A percentile compares a stretch with the other conserved stretches of the same genome.
Conservation (phyloP, 2,797 vertebrate genomes). For the Odontamblyopus rebecca region DNA sequence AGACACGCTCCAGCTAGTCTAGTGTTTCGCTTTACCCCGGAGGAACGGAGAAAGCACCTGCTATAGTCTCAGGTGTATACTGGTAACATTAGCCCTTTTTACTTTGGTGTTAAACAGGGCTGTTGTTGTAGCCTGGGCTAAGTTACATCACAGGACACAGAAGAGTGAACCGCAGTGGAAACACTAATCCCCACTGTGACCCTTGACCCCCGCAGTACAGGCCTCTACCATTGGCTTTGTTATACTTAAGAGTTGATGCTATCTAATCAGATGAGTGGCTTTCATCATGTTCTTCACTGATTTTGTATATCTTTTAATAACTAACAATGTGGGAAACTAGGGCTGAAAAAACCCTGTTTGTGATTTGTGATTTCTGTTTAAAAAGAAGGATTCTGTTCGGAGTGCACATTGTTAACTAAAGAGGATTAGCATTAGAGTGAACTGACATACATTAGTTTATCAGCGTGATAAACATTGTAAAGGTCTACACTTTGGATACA, state of each 20-base stretch:
- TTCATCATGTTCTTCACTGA: constrained; percentile 8
- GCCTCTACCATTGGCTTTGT: constrained; percentile 46
- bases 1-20: constrained; percentile 65
- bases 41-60: constrained; percentile 66
- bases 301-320: constrained; percentile 16
- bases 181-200: constrained; percentile 59
- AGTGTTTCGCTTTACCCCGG: constrained; percentile 57
- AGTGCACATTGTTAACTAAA: not conserved
- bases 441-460: too few relatives aligned
- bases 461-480: too few relatives aligned
- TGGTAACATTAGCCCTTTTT: constrained; percentile 63
- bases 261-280: constrained; percentile 41
- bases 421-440: too few relatives aligned
- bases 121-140: constrained; percentile 49
- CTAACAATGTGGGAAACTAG: constrained; percentile 4
- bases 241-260: constrained; percentile 48
- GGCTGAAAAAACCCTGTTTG: too few relatives aligned
- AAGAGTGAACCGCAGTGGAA: constrained; percentile 57
- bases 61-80: constrained; percentile 44
- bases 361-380: too few relatives aligned
- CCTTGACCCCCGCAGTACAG: constrained; percentile 51
- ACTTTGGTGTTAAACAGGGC: constrained; percentile 43
- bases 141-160: constrained; percentile 57
- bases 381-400: not conserved
- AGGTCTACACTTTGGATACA: too few relatives aligned